Conservation (phyloP, 2,113 vertebrate genomes). For the Neoarius graeffei region DNA sequence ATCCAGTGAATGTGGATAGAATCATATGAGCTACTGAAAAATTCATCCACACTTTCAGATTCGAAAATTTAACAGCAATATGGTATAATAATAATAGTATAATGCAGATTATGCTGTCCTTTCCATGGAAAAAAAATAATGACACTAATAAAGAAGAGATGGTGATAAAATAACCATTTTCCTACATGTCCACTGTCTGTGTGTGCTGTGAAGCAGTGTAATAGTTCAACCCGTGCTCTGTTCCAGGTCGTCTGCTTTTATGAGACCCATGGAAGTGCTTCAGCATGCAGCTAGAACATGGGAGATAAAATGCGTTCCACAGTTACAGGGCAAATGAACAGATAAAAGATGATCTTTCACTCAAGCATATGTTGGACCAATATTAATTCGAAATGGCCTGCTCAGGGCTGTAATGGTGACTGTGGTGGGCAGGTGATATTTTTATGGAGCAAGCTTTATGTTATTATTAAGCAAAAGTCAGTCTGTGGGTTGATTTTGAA, state of each 20-base stretch:
- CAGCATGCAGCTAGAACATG: conserved; percentile 25
- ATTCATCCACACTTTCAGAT: not conserved
- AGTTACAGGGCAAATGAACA: conserved; percentile 15
- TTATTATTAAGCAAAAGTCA: conserved; percentile 49
- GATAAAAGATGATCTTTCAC: conserved; percentile 38
- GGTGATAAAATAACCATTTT: conserved; percentile 4
- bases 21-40: not conserved
- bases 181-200: not conserved
- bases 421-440: conserved; percentile 37
- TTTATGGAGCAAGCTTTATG: conserved; percentile 47
- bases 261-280: conserved; percentile 36
- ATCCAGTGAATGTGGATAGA: too few relatives aligned
- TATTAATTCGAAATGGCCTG: conserved; percentile 43
- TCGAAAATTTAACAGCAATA: too few relatives aligned
- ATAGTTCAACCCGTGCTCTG: conserved; percentile 7
- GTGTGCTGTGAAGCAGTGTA: not conserved
- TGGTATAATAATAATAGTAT: not conserved
- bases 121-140: not conserved
- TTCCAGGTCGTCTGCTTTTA: conserved; percentile 30
- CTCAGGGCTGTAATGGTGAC: conserved; percentile 20
- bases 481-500: conserved; percentile 37
- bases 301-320: conserved; percentile 18
- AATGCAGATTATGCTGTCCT: not conserved
- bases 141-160: not conserved
- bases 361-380: conserved; percentile 43